Evolutionary conservation across 2,797 vertebrate species (phyloP).

Genomic region (Nothura maculosa): DNA sequence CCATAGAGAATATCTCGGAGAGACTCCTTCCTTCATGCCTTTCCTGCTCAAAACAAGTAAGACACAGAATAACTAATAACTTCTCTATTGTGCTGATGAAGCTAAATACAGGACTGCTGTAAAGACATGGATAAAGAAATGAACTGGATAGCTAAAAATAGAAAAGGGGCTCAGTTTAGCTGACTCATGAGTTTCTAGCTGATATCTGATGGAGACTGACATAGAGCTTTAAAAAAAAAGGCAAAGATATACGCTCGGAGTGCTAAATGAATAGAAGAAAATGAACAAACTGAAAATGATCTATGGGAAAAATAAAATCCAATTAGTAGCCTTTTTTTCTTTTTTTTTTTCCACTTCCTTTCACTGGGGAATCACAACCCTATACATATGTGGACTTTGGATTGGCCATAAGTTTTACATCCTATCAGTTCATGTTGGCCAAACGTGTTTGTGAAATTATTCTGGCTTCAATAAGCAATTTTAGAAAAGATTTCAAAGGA

Average conservation of each 20-base stretch:
- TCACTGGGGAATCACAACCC: neutral
- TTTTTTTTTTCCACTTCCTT: neutral
- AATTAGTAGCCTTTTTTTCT: neutral
- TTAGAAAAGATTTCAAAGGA: neutral
- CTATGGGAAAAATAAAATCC: neutral
- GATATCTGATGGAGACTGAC: neutral
- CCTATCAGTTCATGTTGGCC: neutral
- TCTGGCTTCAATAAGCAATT: neutral
- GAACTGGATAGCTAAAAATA: constrained; percentile 21
- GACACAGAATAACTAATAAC: neutral
- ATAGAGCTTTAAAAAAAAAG: neutral
- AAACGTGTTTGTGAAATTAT: neutral
- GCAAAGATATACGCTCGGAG: neutral
- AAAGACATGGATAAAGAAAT: constrained; percentile 52
- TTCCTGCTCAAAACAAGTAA: constrained; percentile 33
- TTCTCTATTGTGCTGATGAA: constrained; percentile 49
- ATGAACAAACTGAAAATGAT: neutral
- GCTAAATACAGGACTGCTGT: constrained; percentile 14
- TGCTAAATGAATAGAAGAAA: neutral
- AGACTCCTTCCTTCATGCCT: neutral
- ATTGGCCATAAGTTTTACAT: neutral
- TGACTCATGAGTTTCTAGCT: neutral
- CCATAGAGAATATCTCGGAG: neutral
- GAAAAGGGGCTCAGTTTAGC: neutral
- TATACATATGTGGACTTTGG: neutral